Conservation (phyloP, 1,140 invertebrate genomes). For the Formica selysi region DNA sequence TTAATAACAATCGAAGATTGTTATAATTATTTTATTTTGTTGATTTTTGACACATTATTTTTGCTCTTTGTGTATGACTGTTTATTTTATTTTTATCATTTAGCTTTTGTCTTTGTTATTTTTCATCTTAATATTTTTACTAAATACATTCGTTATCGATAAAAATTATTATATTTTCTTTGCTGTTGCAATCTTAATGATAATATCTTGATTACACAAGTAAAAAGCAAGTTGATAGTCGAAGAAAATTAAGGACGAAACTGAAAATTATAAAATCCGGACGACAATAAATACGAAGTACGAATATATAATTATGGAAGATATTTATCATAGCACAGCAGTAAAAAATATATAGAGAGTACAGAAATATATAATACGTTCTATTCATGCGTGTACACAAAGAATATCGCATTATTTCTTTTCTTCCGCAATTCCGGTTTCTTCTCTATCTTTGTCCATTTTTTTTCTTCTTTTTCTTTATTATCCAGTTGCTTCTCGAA, state of each 20-base stretch:
- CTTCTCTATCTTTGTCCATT: not conserved
- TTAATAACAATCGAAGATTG: not conserved
- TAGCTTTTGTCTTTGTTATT: not conserved
- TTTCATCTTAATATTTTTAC: not conserved
- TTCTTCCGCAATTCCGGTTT: conserved; percentile 35
- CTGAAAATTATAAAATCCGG: not conserved
- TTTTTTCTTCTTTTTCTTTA: not conserved
- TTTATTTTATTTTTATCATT: not conserved
- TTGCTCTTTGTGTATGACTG: not conserved
- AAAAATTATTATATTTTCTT: not conserved
- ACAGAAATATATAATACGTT: not conserved
- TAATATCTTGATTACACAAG: not conserved
- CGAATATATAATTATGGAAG: not conserved
- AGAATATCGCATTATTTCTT: conserved; percentile 11
- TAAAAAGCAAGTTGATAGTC: not conserved
- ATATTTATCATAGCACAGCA: not conserved
- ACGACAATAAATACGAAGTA: not conserved
- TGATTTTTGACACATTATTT: not conserved
- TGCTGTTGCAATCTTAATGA: not conserved
- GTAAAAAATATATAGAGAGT: not conserved
- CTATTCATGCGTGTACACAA: not conserved
- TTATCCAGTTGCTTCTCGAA: not conserved
- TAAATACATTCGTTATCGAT: not conserved
- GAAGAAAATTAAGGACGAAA: not conserved
- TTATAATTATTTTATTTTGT: not conserved